Percentiles rank a stretch among this genome's conserved stretches.
Evolutionary conservation across 2,797 vertebrate genomes (phyloP).

Genomic region (Hemitrygon akajei): DNA sequence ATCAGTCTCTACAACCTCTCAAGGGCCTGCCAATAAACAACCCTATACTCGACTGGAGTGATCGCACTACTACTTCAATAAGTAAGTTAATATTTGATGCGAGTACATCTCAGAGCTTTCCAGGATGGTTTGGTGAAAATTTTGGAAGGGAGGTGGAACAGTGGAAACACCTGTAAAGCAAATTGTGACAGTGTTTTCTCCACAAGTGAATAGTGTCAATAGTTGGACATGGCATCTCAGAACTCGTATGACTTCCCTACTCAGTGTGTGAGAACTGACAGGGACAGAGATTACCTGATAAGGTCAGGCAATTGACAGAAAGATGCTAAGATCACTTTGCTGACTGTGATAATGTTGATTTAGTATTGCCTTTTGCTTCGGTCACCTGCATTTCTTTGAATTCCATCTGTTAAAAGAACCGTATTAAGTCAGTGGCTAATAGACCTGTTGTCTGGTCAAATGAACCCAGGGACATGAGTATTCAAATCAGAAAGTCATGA

Average conservation of each 20-base stretch:
- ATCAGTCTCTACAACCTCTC: too few species aligned
- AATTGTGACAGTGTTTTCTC: background rate
- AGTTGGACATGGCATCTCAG: background rate
- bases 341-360: background rate
- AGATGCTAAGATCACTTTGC: background rate
- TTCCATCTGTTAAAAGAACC: background rate
- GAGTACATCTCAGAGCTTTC: too few species aligned
- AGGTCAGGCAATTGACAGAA: background rate
- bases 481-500: too few species aligned
- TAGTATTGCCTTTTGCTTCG: background rate
- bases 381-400: background rate
- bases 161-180: too few species aligned
- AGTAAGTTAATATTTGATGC: background rate
- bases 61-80: background rate
- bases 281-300: background rate
- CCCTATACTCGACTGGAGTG: too few species aligned
- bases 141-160: background rate
- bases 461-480: too few species aligned
- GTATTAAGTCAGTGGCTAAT: too few species aligned
- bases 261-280: too few species aligned
- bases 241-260: too few species aligned
- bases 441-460: too few species aligned
- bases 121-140: background rate
- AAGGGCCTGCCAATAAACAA: too few species aligned
- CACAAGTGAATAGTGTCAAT: background rate